Conservation (phyloP, 2,113 vertebrate genomes). For the Aix galericulata region DNA sequence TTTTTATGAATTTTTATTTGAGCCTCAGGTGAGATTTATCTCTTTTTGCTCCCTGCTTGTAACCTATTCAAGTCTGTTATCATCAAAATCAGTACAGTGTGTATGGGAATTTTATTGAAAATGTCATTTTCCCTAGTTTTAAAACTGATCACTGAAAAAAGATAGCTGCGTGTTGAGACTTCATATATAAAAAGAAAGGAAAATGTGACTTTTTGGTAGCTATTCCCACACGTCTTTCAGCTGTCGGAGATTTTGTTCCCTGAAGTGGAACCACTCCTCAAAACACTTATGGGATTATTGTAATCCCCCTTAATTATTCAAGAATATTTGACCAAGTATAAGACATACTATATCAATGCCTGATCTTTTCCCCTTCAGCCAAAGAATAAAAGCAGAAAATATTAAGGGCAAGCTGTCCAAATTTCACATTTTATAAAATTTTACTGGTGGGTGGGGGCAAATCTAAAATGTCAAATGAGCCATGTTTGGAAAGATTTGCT, state of each 20-base stretch:
- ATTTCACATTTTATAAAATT: background rate
- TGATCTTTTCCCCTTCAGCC: background rate
- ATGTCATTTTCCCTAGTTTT: slow-evolving; percentile 9
- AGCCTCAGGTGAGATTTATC: background rate
- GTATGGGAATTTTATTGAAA: background rate
- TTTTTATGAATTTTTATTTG: background rate
- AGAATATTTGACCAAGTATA: background rate
- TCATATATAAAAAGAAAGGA: background rate
- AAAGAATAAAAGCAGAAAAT: background rate
- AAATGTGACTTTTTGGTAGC: background rate
- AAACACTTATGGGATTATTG: background rate
- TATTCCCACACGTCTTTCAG: background rate
- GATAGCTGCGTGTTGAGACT: slow-evolving; percentile 11
- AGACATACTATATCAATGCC: background rate
- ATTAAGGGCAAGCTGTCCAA: background rate
- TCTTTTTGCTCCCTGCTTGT: background rate
- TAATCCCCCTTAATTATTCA: background rate
- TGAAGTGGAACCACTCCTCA: background rate
- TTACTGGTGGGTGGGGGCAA: rapidly evolving
- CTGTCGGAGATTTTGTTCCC: background rate
- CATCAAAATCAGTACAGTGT: background rate
- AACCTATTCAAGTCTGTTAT: background rate
- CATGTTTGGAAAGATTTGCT: background rate
- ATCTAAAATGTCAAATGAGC: background rate
- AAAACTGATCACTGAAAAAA: background rate